A percentile compares a stretch with the other conserved stretches of the same genome.
These are phyloP conservation scores for Myioborus melanocephalus DNA, from an alignment of 2,797 vertebrate genomes.

Conservation along the genomic window DNA sequence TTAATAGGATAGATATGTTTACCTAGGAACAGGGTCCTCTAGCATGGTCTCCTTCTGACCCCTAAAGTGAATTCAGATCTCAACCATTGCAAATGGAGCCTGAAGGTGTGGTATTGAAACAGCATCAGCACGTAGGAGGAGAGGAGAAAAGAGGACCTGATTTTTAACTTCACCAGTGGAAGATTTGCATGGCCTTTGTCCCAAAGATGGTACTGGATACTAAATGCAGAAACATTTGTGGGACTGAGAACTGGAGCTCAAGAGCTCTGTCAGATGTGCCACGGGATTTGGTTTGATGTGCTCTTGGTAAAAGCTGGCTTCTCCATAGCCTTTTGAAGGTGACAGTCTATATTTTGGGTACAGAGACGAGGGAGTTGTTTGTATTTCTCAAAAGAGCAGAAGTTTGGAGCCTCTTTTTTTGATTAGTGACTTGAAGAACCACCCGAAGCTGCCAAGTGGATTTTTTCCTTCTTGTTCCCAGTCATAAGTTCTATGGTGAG, in stretches of 20 bases:
- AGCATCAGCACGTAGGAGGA: no score
- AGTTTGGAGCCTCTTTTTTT: neutral
- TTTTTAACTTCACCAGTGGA: neutral
- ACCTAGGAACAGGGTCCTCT: neutral
- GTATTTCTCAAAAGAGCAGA: neutral
- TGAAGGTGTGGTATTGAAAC: neutral
- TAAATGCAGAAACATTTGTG: neutral
- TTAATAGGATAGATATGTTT: neutral
- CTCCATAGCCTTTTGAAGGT: neutral
- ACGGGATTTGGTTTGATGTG: neutral
- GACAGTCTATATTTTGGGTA: neutral
- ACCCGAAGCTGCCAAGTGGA: neutral
- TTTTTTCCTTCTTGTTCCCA: neutral
- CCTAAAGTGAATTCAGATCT: neutral
- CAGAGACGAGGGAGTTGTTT: neutral
- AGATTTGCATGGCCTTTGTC: neutral
- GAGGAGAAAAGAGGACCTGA: accelerated
- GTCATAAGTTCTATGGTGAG: neutral
- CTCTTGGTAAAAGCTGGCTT: neutral
- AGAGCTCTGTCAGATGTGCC: neutral
- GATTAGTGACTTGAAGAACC: neutral
- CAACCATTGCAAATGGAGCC: accelerated
- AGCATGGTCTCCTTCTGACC: neutral
- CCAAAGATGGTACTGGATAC: neutral
- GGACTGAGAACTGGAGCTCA: neutral